Base-by-base conservation (phyloP, 2,888 invertebrate genomes). In the Lochmaea capreae region DNA sequence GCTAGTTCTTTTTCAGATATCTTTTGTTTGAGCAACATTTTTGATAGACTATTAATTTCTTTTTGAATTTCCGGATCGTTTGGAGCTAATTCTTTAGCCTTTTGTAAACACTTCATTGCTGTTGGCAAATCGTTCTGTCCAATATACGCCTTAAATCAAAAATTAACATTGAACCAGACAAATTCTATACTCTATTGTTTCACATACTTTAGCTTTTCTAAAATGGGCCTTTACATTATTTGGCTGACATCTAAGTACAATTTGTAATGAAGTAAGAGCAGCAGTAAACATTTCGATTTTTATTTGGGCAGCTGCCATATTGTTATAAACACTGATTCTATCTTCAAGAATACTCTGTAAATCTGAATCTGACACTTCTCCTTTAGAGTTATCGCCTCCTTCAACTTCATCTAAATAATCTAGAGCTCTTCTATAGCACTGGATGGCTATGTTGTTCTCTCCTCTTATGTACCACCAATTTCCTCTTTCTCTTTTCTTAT, bases 271-370 rank as follows among this genome's bases (percentile, higher is more conserved):
- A 86, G 92, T 90, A 33, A 97, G 88, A 8, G 97, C 97, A 11
- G 95, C 93, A 80, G 96, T 95, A 84, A 92, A 95, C 10, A 95
- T 94, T 71, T 94, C 93, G 54, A 95, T 93, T 89, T 96, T 97
- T 79, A 97, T 90, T 87, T 97, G 97, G 14, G 97, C 95, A 77
- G 96, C 95, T 14, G 97, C 97, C 90, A 97, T 91, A 85, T 98
- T 98, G 85, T 97, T 97, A 83, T 94, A 93, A 1, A 96, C 95
- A 82, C 95, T 92, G 67, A 97, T 88, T 77, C 96, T 89, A 83
- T 95, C 95, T 69, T 96, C 95, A 43, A 96, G 84, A 67, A 97
- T 84, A 52, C 89, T 87, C 82, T 93, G 92, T 61, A 94, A 85
- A 72, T 91, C 91, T 26, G 89, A 87, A 81, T 92, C 90, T 3